Base-by-base conservation (phyloP, 2,113 vertebrate species). In the Phocoena sinus region DNA sequence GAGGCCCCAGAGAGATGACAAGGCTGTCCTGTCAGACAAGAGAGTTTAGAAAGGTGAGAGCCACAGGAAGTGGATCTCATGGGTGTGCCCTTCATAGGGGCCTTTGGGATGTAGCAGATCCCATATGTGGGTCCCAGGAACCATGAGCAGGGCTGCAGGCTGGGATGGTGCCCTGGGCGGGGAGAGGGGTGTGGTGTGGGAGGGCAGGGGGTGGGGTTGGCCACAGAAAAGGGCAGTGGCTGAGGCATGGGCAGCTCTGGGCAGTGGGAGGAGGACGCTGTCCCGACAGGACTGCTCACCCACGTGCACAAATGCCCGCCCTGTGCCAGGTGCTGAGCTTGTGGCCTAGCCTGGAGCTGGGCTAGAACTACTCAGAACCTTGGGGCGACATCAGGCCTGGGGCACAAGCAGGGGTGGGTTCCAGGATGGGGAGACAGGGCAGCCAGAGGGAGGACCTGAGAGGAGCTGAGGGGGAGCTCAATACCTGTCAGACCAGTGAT, bases 271-370 rank as follows among this genome's bases (percentile, higher is more conserved):
- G 10, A 85, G 12, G 56, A n/a, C 1, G 4, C 28, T 71, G 10
- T 67, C 71, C 93, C 8, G 13, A 53, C 8, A 77, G 18, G 36
- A 25, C 31, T 18, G 20, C 8, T 76, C 38, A 92, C 17, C 21
- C 31, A 18, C 0, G 0, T 63, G 25, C 17, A 8, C 13, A 1
- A 23, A 76, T 21, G 14, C 9, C 41, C 20, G 14, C 70, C 25
- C 6, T 0, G 0, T 2, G 2, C 31, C 70, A 36, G 33, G 33
- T 0, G 7, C 56, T 50, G 58, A 77, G 71, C 14, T 74, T 93
- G 71, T 8, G 12, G 50, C 36, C 0, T 25, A 53, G 21, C 1
- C 7, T 81, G 80, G 38, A 28, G 20, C n/a, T 6, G 8, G 62
- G 53, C 62, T 23, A 31, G 25, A 36, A 73, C 5, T 21, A 9